Base-by-base conservation (phyloP, 1,140 invertebrate species). In the Trinorchestia longiramus region DNA sequence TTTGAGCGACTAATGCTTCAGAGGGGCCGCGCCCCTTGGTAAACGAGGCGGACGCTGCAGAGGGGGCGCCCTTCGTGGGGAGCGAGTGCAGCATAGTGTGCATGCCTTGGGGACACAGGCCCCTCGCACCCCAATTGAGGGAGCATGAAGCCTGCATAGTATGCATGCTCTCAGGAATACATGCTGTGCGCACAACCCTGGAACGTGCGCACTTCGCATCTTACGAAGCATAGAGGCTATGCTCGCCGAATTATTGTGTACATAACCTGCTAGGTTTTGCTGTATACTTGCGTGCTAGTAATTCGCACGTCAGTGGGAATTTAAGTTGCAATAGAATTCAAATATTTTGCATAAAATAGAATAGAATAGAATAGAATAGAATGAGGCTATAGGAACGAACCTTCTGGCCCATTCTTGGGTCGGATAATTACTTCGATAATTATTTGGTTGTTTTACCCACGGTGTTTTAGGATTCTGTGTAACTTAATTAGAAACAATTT, bases 1-100 rank as follows among this genome's bases (percentile, higher is more conserved):
- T 94, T 94, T 94, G 92, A 94, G 92, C 92, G 92, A 94, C 92
- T 94, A 94, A 94, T 94, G 92, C 92, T 94, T 94, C 92, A 94
- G 92, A 94, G 92, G 92, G 92, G 92, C 92, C 92, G 92, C 92
- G 92, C 92, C 92, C 92, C 92, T 94, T 94, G 92, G 92, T 43
- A 94, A 47, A 45, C 92, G 43, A 94, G 92, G 92, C 40, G 92
- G 92, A 43, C 43, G 43, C 41, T 4, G 92, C 92, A 94, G 40
- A 94, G 92, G 92, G 92, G 92, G 62, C 62, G 62, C 28, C 36
- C 41, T 23, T 11, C 40, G 43, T 94, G 92, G 92, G 92, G 92
- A 47, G 88, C 88, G 43, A 94, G 92, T 47, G 19, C 43, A 40
- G 92, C 41, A 94, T 94, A 94, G 92, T 45, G 43, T 94, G 92